These are phyloP conservation scores for Onychostoma macrolepis DNA, from an alignment of 2,113 vertebrate genomes.

Conservation along the genomic window DNA sequence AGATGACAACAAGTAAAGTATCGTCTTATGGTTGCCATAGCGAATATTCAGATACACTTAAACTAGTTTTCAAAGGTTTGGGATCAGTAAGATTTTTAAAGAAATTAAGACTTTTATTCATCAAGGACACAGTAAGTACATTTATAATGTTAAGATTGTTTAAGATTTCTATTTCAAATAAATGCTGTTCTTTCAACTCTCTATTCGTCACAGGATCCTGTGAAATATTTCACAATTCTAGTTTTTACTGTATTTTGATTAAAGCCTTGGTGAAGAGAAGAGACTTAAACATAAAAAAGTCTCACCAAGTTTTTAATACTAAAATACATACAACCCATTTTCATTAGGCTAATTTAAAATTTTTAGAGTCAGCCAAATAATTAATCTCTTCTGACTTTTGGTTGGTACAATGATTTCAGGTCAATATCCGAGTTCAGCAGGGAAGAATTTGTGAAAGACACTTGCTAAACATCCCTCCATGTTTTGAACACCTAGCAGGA, in stretches of 20 bases:
- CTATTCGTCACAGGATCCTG: not conserved
- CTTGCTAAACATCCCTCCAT: conserved; percentile 26
- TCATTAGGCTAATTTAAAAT: not conserved
- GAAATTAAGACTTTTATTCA: not conserved
- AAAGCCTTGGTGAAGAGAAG: not conserved
- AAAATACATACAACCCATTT: not conserved
- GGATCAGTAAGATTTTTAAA: not conserved
- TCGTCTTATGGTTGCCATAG: not conserved
- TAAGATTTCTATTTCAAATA: not conserved
- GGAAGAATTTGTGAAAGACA: conserved; percentile 6
- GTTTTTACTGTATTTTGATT: not conserved
- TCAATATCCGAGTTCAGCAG: not conserved
- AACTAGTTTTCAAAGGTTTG: not conserved
- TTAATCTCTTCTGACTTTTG: not conserved
- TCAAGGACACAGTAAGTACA: not conserved
- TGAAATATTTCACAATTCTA: not conserved
- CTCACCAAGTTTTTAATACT: not conserved
- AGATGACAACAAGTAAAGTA: not conserved
- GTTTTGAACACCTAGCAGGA: not conserved
- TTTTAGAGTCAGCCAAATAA: not conserved
- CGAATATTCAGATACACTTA: not conserved
- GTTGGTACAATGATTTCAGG: not conserved
- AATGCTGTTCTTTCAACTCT: not conserved
- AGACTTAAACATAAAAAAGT: not conserved
- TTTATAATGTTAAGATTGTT: not conserved